phyloP scores from a whole-genome alignment of 2,797 vertebrate species.

The Coracias cyanogaster region DNA sequence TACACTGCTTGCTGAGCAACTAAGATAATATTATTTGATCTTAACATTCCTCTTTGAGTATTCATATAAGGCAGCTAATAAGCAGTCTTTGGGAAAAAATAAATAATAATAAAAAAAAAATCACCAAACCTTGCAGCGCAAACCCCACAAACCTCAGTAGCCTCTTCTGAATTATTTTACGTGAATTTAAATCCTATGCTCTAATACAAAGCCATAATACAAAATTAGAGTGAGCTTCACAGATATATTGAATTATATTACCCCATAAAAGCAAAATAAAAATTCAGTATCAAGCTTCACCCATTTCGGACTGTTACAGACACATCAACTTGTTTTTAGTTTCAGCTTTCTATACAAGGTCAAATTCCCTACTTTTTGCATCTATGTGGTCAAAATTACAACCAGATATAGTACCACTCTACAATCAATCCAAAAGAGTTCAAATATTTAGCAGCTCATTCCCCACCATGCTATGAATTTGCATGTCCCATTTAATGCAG shows the following conservation, averaged over 20 bases:
- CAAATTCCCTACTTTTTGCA: background rate
- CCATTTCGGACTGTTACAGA: background rate
- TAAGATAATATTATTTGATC: background rate
- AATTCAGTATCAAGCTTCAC: background rate
- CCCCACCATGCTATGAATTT: background rate
- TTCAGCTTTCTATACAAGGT: background rate
- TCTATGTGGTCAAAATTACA: background rate
- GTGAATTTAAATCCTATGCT: background rate
- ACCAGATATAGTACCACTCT: background rate
- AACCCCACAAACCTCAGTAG: background rate
- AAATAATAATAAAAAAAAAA: background rate
- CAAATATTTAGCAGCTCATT: slow-evolving; percentile 4
- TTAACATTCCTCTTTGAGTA: background rate
- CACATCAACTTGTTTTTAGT: background rate
- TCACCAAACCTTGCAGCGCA: background rate
- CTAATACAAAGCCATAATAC: background rate
- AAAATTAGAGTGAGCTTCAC: background rate
- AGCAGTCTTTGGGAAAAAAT: background rate
- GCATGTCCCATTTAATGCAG: slow-evolving; percentile 32
- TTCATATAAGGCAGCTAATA: background rate
- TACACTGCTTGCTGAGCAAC: background rate
- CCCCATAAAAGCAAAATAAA: background rate
- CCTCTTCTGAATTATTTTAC: background rate
- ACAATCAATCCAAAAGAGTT: background rate
- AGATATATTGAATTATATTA: background rate